Evolutionary conservation across 2,888 invertebrate genomes (phyloP).

Genomic region (Mimachlamys varia): DNA sequence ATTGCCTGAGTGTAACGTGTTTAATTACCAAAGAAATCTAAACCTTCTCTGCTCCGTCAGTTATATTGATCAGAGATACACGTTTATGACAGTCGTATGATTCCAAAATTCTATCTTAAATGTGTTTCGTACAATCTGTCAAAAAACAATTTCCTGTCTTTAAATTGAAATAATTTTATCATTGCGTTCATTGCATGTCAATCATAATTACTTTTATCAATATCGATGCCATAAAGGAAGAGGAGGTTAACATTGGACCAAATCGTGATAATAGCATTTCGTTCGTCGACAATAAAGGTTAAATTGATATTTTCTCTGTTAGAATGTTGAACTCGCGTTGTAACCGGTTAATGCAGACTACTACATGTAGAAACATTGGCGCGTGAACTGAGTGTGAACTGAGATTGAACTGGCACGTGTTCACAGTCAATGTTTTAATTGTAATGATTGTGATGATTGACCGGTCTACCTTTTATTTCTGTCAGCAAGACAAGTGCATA

Average conservation of each 20-base stretch:
- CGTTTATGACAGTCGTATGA: neutral
- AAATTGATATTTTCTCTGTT: neutral
- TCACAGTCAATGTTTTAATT: too few species aligned
- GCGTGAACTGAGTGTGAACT: too few species aligned
- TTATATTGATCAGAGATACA: neutral
- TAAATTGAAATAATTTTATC: neutral
- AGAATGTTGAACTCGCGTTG: neutral
- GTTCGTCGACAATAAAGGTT: neutral
- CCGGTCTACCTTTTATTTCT: too few species aligned
- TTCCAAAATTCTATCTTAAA: neutral
- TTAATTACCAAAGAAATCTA: neutral
- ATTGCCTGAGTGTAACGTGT: neutral
- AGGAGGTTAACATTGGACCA: neutral
- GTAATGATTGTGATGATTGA: too few species aligned
- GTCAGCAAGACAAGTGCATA: too few species aligned
- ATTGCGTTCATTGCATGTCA: neutral
- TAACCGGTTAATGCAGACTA: too few species aligned
- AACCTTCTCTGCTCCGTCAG: neutral
- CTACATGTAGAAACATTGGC: too few species aligned
- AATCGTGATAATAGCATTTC: neutral
- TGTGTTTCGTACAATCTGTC: neutral
- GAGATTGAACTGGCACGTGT: too few species aligned
- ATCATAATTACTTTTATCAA: neutral
- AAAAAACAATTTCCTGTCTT: slow-evolving; percentile 31
- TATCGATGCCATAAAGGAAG: too few species aligned